Evolutionary conservation across 1,140 invertebrate species (phyloP), one percentile per base, ranked within the genome.

Genomic region (Battus philenor): DNA sequence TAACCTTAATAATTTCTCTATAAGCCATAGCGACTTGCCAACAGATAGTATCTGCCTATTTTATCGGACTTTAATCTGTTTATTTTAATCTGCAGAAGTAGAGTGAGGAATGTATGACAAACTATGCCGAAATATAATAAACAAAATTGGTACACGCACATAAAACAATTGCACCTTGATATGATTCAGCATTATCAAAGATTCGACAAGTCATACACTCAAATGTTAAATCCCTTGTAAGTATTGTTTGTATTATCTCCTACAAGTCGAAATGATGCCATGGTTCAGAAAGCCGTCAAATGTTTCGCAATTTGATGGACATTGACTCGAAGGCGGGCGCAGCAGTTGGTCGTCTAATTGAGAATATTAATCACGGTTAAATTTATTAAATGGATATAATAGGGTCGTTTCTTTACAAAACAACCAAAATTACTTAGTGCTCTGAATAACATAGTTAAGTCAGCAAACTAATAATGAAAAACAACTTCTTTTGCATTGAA

Each of bases 221-320:
- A 66, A 69, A 79, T 74, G 72, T 68, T 60, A 66, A 66, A 60
- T 66, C 72, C 59, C 61, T 58, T 72, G 60, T 71, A 39, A 11
- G 34, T 39, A 71, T 67, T 69, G 61, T 70, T 74, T 67, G 61
- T 60, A 68, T 72, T 70, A 66, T 69, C 57, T 75, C 71, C 65
- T 59, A 60, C 44, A 58, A 55, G 51, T 33, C 55, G 27, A 46
- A 63, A 55, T 71, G n/a, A 74, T 68, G 74, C 70, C 68, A 77
- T 73, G 69, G 74, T 68, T 67, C 68, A 76, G n/a, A 72, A 69
- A 67, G 57, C 64, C 57, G 56, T 63, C 57, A 54, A 44, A 58
- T 31, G 51, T 76, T 67, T 76, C 62, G 60, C 69, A 78, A 78
- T 29, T 48, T 61, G 54, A 65, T 53, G 48, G 58, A 62, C 54